Evolutionary conservation across 2,888 invertebrate species (phyloP), one percentile per base, ranked within the genome.

Genomic region (Schrankia costaestrigalis): DNA sequence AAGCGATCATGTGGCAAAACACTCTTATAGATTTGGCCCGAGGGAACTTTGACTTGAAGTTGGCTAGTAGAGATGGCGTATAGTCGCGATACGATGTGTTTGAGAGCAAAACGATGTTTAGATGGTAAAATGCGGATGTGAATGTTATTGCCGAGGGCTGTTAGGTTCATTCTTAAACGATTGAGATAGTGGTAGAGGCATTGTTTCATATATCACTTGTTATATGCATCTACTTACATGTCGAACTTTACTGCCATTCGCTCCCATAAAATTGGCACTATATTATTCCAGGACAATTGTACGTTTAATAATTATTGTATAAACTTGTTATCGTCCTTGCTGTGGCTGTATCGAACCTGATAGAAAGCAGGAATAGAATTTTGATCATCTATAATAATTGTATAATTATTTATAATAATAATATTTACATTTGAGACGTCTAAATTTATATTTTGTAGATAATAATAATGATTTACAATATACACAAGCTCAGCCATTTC

Each of bases 1-100:
- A 83, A 80, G 78, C 82, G 83, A 84, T 86, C 86, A 84, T 82
- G 85, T 85, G 83, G 84, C 81, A 83, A 84, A 83, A 84, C 73
- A 82, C 73, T 78, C 80, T 82, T 83, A 84, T 82, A 75, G 81
- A 82, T 85, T 84, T 81, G 69, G 81, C 85, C 82, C 70, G 62
- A 54, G 76, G 83, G 72, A 85, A 85, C 77, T 85, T 80, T 83
- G 83, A 82, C 83, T 84, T 68, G 68, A 56, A 74, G 74, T 79
- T 79, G 68, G 69, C 71, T 71, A 61, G 59, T 41, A 13, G 39
- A 41, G 45, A 40, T 30, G 46, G 62, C 33, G 48, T 25, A 12
- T 41, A 61, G 59, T 50, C 47, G 60, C 69, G 62, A 62, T 67
- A 66, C 67, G 66, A 67, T 65, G 64, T 80, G 71, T 83, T 82